A percentile compares a stretch with the other conserved stretches of the same genome.
phyloP scores from a whole-genome alignment of 2,888 invertebrate genomes.

The Torymus tubicola region DNA sequence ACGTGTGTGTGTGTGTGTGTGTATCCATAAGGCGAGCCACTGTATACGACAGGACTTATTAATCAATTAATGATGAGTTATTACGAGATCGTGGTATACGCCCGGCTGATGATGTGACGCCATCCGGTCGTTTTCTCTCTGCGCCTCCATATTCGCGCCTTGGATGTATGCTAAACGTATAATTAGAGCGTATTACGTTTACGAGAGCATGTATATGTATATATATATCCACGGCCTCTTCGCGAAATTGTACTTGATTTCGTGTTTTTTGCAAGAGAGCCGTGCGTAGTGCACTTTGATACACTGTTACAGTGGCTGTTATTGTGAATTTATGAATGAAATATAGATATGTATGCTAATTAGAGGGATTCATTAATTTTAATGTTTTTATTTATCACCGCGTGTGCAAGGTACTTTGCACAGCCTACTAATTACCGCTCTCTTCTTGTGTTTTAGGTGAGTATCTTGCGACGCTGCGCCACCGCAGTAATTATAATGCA shows the following conservation, averaged over 20 bases:
- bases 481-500: neutral
- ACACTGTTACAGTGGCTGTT: neutral
- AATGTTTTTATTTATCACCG: neutral
- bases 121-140: constrained; percentile 59
- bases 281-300: neutral
- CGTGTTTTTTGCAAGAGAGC: neutral
- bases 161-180: constrained; percentile 37
- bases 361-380: constrained; percentile 4
- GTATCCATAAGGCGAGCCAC: too few relatives aligned
- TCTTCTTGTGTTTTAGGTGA: constrained; percentile 52
- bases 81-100: constrained; percentile 58
- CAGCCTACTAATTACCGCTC: constrained; percentile 18
- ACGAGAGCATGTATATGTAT: neutral
- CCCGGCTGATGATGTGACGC: constrained; percentile 4
- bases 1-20: too few relatives aligned
- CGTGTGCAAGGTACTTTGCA: too few relatives aligned
- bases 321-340: constrained; percentile 1
- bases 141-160: constrained; percentile 1
- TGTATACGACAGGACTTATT: constrained; percentile 61
- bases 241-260: constrained; percentile 30
- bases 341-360: constrained; percentile 8
- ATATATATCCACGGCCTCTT: neutral
- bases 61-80: constrained; percentile 70
- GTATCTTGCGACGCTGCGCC: constrained; percentile 14
- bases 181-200: constrained; percentile 24